Conservation (phyloP, 2,113 vertebrate genomes). For the Brienomyrus longianalis region DNA sequence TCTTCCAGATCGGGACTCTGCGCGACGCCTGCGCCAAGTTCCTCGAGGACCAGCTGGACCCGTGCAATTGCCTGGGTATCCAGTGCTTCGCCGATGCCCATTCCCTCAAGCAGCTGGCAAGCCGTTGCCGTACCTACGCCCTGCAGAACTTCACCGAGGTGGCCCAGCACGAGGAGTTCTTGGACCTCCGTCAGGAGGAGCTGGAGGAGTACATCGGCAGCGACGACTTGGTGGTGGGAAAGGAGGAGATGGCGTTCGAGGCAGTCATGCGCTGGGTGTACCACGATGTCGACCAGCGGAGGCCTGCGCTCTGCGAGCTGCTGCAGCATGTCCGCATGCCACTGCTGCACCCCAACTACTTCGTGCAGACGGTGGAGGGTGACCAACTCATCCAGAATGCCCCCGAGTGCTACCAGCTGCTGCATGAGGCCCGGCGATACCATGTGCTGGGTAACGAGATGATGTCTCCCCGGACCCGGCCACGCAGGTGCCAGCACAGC, state of each 20-base stretch:
- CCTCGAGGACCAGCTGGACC: conserved; percentile 92
- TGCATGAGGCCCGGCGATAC: conserved; percentile 91
- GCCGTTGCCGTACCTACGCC: conserved; percentile 80
- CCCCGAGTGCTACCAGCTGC: conserved; percentile 89
- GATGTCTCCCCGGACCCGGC: conserved; percentile 94
- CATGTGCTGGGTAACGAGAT: conserved; percentile 97
- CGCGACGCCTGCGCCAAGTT: conserved; percentile 95
- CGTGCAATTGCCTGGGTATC: conserved; percentile 95
- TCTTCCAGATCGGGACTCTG: conserved; percentile 87
- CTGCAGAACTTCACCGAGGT: conserved; percentile 86
- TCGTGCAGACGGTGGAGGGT: conserved; percentile 95
- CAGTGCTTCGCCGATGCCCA: conserved; percentile 91
- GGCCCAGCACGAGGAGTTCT: conserved; percentile 86
- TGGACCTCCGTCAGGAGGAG: conserved; percentile 82
- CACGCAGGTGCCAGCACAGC: conserved; percentile 72
- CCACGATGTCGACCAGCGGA: conserved; percentile 70
- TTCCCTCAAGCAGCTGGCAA: conserved; percentile 83
- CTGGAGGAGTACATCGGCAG: conserved; percentile 86
- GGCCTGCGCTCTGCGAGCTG: conserved; percentile 77
- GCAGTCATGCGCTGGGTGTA: conserved; percentile 97
- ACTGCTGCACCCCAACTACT: conserved; percentile 92
- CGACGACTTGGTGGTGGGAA: conserved; percentile 81
- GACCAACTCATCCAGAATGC: conserved; percentile 92
- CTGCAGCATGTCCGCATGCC: conserved; percentile 89
- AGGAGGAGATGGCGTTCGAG: conserved; percentile 93